Evolutionary conservation across 2,113 vertebrate genomes (phyloP).

Genomic region (Callospermophilus lateralis): DNA sequence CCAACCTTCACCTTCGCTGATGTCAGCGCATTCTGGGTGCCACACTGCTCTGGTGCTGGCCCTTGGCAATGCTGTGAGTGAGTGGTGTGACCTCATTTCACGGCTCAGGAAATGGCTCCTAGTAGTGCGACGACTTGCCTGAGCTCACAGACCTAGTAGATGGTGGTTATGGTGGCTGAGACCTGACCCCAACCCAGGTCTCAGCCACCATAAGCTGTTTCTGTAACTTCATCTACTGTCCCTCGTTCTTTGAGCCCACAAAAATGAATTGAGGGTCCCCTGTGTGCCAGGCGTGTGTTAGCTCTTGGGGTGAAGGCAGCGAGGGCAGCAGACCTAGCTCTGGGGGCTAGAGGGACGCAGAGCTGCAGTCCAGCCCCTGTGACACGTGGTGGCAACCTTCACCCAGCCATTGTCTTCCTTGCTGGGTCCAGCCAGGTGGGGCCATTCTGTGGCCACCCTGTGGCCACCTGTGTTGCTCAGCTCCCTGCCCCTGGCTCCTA

Average conservation of each 20-base stretch:
- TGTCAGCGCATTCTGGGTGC: fast-evolving
- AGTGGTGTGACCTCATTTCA: not conserved
- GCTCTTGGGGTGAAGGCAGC: too few relatives aligned
- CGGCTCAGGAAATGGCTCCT: not conserved
- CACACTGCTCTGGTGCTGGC: not conserved
- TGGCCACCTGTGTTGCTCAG: not conserved
- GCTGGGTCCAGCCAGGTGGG: not conserved
- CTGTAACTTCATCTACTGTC: not conserved
- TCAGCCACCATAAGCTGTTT: fast-evolving
- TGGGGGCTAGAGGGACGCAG: not conserved
- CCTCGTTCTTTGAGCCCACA: not conserved
- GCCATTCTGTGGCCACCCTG: not conserved
- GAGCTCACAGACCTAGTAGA: not conserved
- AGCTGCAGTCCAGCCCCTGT: not conserved
- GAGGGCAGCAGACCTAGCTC: not conserved
- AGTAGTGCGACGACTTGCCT: not conserved
- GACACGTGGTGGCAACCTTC: not conserved
- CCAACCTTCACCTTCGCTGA: not conserved
- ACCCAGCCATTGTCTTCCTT: not conserved
- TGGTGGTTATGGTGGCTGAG: too few relatives aligned
- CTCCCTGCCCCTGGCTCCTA: not conserved
- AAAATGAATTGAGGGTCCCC: not conserved
- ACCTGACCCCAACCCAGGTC: not conserved
- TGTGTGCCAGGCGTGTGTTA: not conserved
- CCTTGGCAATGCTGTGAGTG: fast-evolving